Evolutionary conservation across 2,888 invertebrate genomes (phyloP).

Genomic region (Tanytarsus gracilentus): DNA sequence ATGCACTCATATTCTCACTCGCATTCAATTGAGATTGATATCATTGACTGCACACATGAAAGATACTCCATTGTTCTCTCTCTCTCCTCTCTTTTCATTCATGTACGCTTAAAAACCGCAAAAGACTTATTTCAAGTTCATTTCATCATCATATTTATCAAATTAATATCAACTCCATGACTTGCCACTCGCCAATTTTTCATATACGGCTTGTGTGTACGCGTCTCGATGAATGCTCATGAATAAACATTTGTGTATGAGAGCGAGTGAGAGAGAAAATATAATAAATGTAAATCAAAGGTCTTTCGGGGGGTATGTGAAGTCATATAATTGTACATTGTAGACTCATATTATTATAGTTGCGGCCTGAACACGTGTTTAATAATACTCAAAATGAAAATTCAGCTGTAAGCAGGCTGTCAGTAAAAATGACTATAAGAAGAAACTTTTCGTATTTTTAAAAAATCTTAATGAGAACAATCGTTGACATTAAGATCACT

Average conservation of each 20-base stretch:
- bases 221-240: no score
- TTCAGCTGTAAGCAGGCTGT: background rate
- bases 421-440: no score
- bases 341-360: background rate
- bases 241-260: conserved; percentile 17
- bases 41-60: background rate
- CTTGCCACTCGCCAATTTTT: no score
- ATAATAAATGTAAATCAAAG: conserved; percentile 9
- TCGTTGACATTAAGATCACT: no score
- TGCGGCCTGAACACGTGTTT: conserved; percentile 7
- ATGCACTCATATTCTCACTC: background rate
- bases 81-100: background rate
- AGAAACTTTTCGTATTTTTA: no score
- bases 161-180: conserved; percentile 19
- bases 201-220: no score
- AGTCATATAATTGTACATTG: conserved; percentile 25
- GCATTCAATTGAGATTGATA: conserved; percentile 1
- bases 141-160: conserved; percentile 21
- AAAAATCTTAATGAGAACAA: no score
- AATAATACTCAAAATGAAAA: background rate
- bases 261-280: background rate
- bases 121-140: conserved; percentile 17
- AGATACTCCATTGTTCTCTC: background rate
- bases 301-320: background rate
- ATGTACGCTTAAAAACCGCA: conserved; percentile 7